Evolutionary conservation across 1,140 invertebrate species (phyloP).

Genomic region (Aricia agestis): DNA sequence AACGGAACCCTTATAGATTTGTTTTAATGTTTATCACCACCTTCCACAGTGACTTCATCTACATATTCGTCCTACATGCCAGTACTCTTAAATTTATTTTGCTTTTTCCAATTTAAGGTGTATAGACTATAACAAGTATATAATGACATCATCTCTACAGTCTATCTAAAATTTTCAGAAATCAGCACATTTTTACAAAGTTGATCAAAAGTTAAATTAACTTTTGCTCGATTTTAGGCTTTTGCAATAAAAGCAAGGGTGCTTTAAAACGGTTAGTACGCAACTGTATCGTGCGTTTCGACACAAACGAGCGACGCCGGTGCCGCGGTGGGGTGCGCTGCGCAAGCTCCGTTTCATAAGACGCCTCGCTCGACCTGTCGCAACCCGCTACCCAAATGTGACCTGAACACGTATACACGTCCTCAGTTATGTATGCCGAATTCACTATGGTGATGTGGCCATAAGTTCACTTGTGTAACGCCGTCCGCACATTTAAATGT

Average conservation of each 20-base stretch:
- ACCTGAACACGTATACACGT: conserved; percentile 70
- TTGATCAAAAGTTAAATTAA: neutral
- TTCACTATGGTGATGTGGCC: conserved; percentile 29
- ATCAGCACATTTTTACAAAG: neutral
- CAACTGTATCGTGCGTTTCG: conserved; percentile 58
- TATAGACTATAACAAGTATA: no score
- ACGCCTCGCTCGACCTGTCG: conserved; percentile 70
- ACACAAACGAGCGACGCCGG: conserved; percentile 56
- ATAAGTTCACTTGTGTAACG: conserved; percentile 24
- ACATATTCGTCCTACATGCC: neutral
- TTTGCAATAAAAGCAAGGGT: conserved; percentile 16
- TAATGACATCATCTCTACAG: neutral
- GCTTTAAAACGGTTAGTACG: conserved; percentile 38
- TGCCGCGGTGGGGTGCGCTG: conserved; percentile 62
- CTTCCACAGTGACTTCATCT: neutral
- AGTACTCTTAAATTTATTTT: neutral
- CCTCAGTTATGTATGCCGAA: conserved; percentile 45
- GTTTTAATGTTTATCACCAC: neutral
- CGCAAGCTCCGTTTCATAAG: conserved; percentile 72
- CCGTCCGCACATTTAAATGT: conserved; percentile 13
- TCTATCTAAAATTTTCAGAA: neutral
- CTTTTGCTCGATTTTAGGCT: conserved; percentile 10
- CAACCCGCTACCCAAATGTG: conserved; percentile 73
- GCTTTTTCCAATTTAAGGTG: neutral
- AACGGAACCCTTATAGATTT: no score